These are phyloP conservation scores for Panopea generosa DNA, from an alignment of 2,888 invertebrate genomes.

Conservation along the genomic window DNA sequence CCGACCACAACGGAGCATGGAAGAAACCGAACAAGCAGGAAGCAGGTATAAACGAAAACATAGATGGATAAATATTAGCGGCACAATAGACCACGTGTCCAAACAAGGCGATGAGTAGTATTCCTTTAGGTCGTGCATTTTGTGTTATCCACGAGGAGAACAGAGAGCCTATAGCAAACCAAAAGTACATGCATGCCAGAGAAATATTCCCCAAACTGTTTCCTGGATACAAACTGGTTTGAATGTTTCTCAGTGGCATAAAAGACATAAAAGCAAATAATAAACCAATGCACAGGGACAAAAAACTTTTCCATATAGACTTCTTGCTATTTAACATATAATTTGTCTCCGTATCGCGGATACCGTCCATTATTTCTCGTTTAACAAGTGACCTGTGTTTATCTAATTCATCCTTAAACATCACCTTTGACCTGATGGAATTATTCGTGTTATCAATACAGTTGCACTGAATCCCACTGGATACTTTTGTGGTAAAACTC, in stretches of 20 bases:
- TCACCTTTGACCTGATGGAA: conserved; percentile 24
- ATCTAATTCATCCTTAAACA: conserved; percentile 57
- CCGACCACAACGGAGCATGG: conserved; percentile 78
- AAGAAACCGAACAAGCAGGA: conserved; percentile 77
- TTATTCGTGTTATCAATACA: not conserved
- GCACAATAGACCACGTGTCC: conserved; percentile 78
- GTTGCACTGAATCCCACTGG: conserved; percentile 15
- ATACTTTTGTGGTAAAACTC: conserved; percentile 30
- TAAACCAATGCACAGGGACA: conserved; percentile 66
- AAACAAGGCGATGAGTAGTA: conserved; percentile 74
- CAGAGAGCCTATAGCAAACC: conserved; percentile 76
- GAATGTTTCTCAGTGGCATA: conserved; percentile 74
- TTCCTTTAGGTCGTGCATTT: conserved; percentile 74
- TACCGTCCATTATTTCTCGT: conserved; percentile 44
- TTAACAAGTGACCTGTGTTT: conserved; percentile 53
- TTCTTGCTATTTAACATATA: conserved; percentile 61
- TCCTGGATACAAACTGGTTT: conserved; percentile 72
- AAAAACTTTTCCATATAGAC: conserved; percentile 71
- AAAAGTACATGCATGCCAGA: conserved; percentile 74
- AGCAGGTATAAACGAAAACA: conserved; percentile 74
- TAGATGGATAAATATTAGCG: conserved; percentile 77
- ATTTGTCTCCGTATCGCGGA: conserved; percentile 44
- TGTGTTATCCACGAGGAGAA: conserved; percentile 72
- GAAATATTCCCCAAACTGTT: conserved; percentile 74
- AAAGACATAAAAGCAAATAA: conserved; percentile 72